Evolutionary conservation across 2,113 vertebrate species (phyloP).

Genomic region (Semicossyphus pulcher): DNA sequence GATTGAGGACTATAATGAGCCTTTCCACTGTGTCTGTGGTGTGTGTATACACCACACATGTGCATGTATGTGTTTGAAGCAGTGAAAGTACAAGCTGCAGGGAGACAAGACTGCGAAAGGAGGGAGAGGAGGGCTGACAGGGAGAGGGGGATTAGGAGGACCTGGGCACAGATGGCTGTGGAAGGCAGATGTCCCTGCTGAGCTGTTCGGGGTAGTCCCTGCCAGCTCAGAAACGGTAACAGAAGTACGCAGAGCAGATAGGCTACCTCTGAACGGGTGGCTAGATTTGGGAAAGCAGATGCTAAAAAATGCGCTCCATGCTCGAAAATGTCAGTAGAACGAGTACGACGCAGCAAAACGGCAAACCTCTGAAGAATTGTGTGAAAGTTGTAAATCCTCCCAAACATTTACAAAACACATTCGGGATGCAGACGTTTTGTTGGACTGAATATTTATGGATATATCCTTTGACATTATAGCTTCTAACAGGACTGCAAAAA

Average conservation of each 20-base stretch:
- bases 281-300: slow-evolving; percentile 78
- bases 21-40: not conserved
- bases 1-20: slow-evolving; percentile 19
- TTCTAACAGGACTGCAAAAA: too few relatives aligned
- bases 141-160: slow-evolving; percentile 67
- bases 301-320: slow-evolving; percentile 58
- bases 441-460: not conserved
- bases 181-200: slow-evolving; percentile 78
- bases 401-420: not conserved
- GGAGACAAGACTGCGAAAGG: slow-evolving; percentile 30
- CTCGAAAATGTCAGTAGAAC: slow-evolving; percentile 54
- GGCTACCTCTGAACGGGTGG: slow-evolving; percentile 65
- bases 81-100: slow-evolving; percentile 12
- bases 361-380: slow-evolving; percentile 12
- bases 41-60: not conserved
- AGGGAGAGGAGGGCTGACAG: slow-evolving; percentile 51
- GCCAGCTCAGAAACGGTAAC: slow-evolving; percentile 72
- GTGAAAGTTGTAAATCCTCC: slow-evolving; percentile 1
- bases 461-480: too few relatives aligned
- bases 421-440: not conserved
- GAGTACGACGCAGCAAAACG: slow-evolving; percentile 25
- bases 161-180: slow-evolving; percentile 77
- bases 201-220: slow-evolving; percentile 73
- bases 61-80: slow-evolving; percentile 18
- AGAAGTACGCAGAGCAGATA: slow-evolving; percentile 71